Evolutionary conservation across 2,797 vertebrate species (phyloP).

Genomic region (Myotis vivesi): DNA sequence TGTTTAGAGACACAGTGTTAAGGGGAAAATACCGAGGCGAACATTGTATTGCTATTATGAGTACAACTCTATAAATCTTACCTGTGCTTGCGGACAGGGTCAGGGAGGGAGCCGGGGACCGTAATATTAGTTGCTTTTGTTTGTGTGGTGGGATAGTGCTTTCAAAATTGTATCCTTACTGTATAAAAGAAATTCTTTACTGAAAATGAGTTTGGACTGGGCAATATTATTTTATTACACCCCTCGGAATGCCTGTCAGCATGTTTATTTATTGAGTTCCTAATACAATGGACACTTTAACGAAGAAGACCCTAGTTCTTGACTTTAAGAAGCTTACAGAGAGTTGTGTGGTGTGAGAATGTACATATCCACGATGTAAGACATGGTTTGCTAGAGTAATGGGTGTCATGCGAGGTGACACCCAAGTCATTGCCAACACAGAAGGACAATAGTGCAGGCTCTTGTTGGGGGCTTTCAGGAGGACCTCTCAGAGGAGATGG

Average conservation of each 20-base stretch:
- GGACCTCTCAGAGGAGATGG: not conserved
- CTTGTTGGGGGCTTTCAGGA: fast-evolving
- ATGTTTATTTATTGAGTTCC: not conserved
- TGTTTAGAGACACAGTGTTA: not conserved
- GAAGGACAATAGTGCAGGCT: not conserved
- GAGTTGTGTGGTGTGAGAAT: not conserved
- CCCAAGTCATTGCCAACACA: not conserved
- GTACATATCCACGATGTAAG: not conserved
- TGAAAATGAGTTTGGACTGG: not conserved
- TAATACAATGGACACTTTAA: not conserved
- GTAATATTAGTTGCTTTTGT: not conserved
- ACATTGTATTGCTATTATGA: not conserved
- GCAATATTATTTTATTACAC: not conserved
- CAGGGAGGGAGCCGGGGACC: not conserved
- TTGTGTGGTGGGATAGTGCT: not conserved
- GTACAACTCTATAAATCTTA: not conserved
- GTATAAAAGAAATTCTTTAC: not conserved
- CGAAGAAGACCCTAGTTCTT: not conserved
- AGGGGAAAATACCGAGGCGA: not conserved
- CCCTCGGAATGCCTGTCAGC: not conserved
- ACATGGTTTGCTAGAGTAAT: no score
- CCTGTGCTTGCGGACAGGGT: not conserved
- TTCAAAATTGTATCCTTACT: not conserved
- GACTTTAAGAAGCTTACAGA: not conserved
- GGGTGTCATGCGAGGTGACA: not conserved